Base-by-base conservation (phyloP, 2,888 invertebrate genomes). In the Campaea margaritaria region DNA sequence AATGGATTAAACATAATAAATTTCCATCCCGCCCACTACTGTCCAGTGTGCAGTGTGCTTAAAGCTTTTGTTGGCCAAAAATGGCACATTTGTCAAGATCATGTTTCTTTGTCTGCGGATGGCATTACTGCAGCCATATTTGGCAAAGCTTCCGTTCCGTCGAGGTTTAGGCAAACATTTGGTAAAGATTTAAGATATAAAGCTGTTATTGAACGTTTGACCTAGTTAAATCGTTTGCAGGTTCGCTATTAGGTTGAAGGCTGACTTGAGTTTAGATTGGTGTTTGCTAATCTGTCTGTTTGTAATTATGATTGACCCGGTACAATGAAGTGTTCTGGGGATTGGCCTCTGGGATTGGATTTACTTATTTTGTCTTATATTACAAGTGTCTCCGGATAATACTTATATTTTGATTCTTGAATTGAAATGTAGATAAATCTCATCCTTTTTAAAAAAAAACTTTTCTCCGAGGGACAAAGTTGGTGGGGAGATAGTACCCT, bases 21-120 rank as follows among this genome's bases (percentile, higher is more conserved):
- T 48, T 31, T 50, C 28, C 16, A 14, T 36, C 14, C 34, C 58
- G 44, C 58, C 59, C 48, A 53, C 59, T 10, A 36, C 42, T 39
- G 43, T 42, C 44, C 8, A 34, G 34, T 41, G 49, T 41, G 34
- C 43, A 44, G 15, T 44, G 38, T 12, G 36, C 28, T 44, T 50
- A 15, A 36, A 16, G 43, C 36, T 48, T 43, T 51, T 54, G 57
- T 21, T 55, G 36, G 56, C 47, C 58, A 45, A 51, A 61, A 57
- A 56, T 52, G 56, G 52, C 39, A 39, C 59, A 56, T 59, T 56
- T 49, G 49, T 63, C 56, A 59, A 45, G 63, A 63, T 63, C 52
- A 53, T 50, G 49, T 63, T 56, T 55, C 51, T 51, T 56, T 36
- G 47, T 56, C 44, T 47, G 53, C 54, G 58, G 60, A 62, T 54